phyloP scores from a whole-genome alignment of 37 sponge, comb jelly and placozoan species.

The Theonella swinhoei region DNA sequence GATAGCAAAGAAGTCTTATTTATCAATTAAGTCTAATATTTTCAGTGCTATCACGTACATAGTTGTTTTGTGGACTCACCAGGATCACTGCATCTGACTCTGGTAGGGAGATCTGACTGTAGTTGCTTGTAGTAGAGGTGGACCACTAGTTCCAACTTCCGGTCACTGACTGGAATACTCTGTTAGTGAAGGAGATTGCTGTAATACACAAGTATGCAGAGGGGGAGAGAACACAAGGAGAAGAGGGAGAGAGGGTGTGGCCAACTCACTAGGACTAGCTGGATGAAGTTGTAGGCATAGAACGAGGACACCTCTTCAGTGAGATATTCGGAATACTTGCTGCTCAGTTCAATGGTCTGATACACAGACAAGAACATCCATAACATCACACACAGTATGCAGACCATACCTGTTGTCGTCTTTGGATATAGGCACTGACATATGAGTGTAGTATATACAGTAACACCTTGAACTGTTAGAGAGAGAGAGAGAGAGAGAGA shows the following conservation, averaged over 20 bases:
- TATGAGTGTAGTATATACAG: constrained; percentile 28
- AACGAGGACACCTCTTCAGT: constrained; percentile 19
- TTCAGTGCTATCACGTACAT: no score
- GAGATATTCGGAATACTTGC: constrained; percentile 18
- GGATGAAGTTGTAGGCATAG: constrained; percentile 6
- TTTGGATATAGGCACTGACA: constrained; percentile 28
- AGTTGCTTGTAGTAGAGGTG: constrained; percentile 43
- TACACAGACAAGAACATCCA: no score
- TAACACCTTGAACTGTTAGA: constrained; percentile 17
- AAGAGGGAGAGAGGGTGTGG: neutral
- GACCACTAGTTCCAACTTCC: neutral
- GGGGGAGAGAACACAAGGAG: no score
- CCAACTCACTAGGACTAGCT: constrained; percentile 36
- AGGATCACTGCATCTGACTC: constrained; percentile 34
- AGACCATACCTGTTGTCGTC: constrained; percentile 36
- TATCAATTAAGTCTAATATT: no score
- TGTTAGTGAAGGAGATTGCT: neutral
- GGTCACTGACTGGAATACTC: neutral
- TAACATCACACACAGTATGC: neutral
- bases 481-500: neutral
- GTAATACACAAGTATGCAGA: neutral
- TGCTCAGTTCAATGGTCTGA: constrained; percentile 22
- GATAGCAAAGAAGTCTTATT: no score
- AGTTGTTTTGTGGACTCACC: constrained; percentile 9
- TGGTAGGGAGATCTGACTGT: constrained; percentile 19